Evolutionary conservation across 2,113 vertebrate species (phyloP).

Genomic region (Perca schrenkii): DNA sequence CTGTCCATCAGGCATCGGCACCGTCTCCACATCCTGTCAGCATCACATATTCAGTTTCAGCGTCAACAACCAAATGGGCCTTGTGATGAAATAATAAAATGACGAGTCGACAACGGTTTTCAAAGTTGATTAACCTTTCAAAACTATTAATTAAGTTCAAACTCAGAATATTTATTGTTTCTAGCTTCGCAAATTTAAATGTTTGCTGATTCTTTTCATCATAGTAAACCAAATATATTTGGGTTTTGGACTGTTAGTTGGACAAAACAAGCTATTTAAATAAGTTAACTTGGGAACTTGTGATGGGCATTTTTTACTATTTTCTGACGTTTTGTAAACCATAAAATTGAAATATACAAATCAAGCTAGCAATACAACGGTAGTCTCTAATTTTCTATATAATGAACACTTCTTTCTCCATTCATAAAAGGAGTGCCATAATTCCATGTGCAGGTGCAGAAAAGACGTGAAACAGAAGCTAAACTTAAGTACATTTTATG

Average conservation of each 20-base stretch:
- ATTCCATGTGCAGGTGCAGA: not conserved
- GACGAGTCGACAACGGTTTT: not conserved
- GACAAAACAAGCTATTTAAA: not conserved
- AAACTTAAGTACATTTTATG: no score
- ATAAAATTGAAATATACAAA: not conserved
- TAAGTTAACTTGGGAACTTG: not conserved
- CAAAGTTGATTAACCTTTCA: not conserved
- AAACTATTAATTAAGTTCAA: no score
- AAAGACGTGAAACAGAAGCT: not conserved
- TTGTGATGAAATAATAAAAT: not conserved
- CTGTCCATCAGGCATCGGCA: slow-evolving; percentile 86
- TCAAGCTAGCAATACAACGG: no score
- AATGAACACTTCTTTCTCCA: not conserved
- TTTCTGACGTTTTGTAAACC: not conserved
- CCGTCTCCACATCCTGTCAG: slow-evolving; percentile 85
- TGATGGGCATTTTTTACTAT: not conserved
- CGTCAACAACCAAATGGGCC: not conserved
- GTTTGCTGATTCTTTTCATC: not conserved
- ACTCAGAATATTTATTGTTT: not conserved
- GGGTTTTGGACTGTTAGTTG: not conserved
- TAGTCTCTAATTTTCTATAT: no score
- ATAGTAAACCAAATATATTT: not conserved
- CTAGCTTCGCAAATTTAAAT: not conserved
- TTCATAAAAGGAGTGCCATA: not conserved
- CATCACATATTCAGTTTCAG: not conserved